Evolutionary conservation across 2,797 vertebrate species (phyloP).

Genomic region (Acanthurus leucopareius): DNA sequence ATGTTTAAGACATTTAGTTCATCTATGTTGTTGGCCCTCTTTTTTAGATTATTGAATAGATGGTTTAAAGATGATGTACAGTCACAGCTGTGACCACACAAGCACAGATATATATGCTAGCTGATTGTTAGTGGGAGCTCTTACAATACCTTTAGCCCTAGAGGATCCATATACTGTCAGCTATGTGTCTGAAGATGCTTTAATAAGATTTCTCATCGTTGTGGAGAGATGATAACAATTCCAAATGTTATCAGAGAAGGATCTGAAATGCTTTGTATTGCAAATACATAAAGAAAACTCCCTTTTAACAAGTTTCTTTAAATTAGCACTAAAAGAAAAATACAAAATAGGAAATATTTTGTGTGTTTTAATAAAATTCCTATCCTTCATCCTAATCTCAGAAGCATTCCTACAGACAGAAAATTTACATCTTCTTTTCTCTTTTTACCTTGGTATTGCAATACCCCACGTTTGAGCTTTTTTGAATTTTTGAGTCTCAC

Average conservation of each 20-base stretch:
- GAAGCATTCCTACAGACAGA: neutral
- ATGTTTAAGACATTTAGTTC: slow-evolving; percentile 50
- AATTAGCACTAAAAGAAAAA: neutral
- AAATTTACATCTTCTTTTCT: neutral
- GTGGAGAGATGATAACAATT: neutral
- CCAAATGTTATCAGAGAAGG: neutral
- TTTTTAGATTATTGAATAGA: slow-evolving; percentile 60
- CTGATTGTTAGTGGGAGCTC: slow-evolving; percentile 6
- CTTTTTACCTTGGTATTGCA: neutral
- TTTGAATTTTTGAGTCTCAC: too few species aligned
- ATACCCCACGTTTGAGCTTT: neutral
- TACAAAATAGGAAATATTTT: neutral
- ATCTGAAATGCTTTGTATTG: neutral
- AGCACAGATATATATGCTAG: neutral
- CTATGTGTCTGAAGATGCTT: slow-evolving; percentile 4
- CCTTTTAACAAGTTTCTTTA: neutral
- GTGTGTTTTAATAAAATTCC: neutral
- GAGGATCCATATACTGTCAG: neutral
- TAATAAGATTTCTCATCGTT: neutral
- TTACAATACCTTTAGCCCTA: neutral
- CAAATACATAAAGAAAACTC: slow-evolving; percentile 20
- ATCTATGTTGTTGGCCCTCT: slow-evolving; percentile 45
- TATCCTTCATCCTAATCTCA: neutral
- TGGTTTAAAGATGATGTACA: slow-evolving; percentile 49
- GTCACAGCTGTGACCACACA: slow-evolving; percentile 66